Evolutionary conservation across 2,113 vertebrate species (phyloP), one percentile per base, ranked within the genome.

Genomic region (Rhadina sibilatrix): DNA sequence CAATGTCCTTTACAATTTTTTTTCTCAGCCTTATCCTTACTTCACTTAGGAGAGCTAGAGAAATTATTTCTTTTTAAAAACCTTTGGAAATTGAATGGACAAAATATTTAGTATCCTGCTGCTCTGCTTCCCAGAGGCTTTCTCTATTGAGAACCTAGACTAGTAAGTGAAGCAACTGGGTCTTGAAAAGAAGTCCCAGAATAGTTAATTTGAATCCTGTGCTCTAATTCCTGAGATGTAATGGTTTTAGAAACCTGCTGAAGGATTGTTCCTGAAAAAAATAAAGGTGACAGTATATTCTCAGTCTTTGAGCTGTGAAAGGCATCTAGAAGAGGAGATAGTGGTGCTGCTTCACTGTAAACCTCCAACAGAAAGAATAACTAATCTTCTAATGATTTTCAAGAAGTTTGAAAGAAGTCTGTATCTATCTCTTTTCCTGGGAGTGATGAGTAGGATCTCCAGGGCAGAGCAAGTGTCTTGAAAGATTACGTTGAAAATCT

Each of bases 161-260:
- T 63, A 23, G 6, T 50, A 89, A 84, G 33, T 78, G 40, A 71
- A 89, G 60, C 38, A 71, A 22, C 23, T 33, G 47, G 19, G 38
- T 28, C 18, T 95, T 56, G 18, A 40, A 89, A 47, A 24, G 25
- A 65, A 83, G 31, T 69, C 33, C 13, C 33, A 75, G 49, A 54
- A 64, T 7, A 11, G 52, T 78, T 92, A 69, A 69, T 86, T 28
- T 27, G 37, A 89, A 18, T 78, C 18, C 50, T 90, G 17, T n/a
- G 12, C 2, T 38, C 28, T 22, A 2, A 24, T 65, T 28, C 13
- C 11, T 9, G 5, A 80, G 69, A 80, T 57, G 25, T 61, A 54
- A n/a, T 31, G 10, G 12, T 72, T 95, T 89, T 69, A 60, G 46
- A 94, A 92, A 77, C 61, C n/a, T 69, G 17, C 37, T 61, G 50